These are phyloP conservation scores for Meriones unguiculatus DNA, from an alignment of 2,113 vertebrate species.

Conservation along the genomic window DNA sequence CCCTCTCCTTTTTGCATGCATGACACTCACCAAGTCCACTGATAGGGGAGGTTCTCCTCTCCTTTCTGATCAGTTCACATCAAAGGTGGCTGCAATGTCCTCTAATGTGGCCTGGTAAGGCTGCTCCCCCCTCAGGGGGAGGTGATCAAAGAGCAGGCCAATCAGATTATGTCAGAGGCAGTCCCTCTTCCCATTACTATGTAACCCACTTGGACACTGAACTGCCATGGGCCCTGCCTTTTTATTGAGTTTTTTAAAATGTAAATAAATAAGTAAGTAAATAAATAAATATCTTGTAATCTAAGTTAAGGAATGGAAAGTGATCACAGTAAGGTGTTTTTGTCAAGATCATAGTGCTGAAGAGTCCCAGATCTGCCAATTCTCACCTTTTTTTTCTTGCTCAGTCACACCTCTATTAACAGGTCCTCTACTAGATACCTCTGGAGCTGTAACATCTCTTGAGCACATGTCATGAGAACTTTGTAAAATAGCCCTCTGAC, in stretches of 20 bases:
- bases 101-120: no score
- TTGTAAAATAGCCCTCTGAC: not conserved
- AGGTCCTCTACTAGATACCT: not conserved
- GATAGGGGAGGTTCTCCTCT: no score
- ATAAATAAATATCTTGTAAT: not conserved
- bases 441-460: not conserved
- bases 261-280: not conserved
- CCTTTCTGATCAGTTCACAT: no score
- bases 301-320: not conserved
- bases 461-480: not conserved
- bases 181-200: no score
- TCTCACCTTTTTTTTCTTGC: not conserved
- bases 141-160: no score
- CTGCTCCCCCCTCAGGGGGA: no score
- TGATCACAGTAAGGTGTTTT: not conserved
- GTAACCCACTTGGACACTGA: no score
- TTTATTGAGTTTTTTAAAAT: not conserved
- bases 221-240: not conserved
- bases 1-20: no score
- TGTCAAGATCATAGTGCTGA: not conserved
- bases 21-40: no score
- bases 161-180: no score
- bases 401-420: not conserved
- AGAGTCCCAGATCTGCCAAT: not conserved
- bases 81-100: no score